phyloP scores from a whole-genome alignment of 1,140 invertebrate species.

The Macrobrachium rosenbergii region DNA sequence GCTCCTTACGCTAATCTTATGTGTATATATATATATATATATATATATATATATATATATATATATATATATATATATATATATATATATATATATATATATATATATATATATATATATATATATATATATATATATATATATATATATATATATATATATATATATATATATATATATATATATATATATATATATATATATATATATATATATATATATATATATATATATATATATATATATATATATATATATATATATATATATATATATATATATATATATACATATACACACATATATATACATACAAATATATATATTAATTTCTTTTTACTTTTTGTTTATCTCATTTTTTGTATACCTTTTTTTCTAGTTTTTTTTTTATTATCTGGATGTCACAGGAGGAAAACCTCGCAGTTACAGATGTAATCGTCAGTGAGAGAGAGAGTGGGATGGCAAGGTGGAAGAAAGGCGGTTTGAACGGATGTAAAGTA shows the following conservation, averaged over 20 bases:
- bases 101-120: slow-evolving; percentile 27
- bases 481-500: too few relatives aligned
- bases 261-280: slow-evolving; percentile 20
- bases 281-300: neutral
- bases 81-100: slow-evolving; percentile 27
- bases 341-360: too few relatives aligned
- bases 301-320: slow-evolving; percentile 2
- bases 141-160: slow-evolving; percentile 24
- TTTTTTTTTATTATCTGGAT: too few relatives aligned
- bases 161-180: slow-evolving; percentile 17
- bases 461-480: too few relatives aligned
- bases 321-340: slow-evolving; percentile 8
- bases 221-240: slow-evolving; percentile 22
- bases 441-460: too few relatives aligned
- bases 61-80: slow-evolving; percentile 21
- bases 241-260: slow-evolving; percentile 22
- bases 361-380: too few relatives aligned
- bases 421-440: too few relatives aligned
- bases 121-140: slow-evolving; percentile 23
- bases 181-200: slow-evolving; percentile 22
- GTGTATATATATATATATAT: slow-evolving; percentile 17
- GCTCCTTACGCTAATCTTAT: too few relatives aligned
- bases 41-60: slow-evolving; percentile 24
- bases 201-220: slow-evolving; percentile 22
- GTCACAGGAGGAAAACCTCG: too few relatives aligned